Percentiles rank a stretch among this genome's conserved stretches.
Evolutionary conservation across 2,113 vertebrate species (phyloP).

Genomic region (Triplophysa tibetana): DNA sequence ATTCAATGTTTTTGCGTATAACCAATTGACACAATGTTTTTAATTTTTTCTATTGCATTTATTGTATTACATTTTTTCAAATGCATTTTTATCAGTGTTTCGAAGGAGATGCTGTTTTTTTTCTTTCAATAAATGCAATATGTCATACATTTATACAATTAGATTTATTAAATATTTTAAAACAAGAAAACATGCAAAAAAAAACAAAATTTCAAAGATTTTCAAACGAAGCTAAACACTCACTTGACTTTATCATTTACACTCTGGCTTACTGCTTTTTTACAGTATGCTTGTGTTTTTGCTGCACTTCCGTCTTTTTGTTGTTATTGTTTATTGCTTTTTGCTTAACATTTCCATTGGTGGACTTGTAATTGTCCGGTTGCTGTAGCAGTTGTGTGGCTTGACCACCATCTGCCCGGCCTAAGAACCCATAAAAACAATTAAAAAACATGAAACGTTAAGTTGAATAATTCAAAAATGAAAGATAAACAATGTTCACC

Average conservation of each 20-base stretch:
- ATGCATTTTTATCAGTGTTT: too few relatives aligned
- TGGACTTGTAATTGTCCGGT: slow-evolving; percentile 41
- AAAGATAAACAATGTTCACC: slow-evolving; percentile 54
- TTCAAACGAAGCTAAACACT: too few relatives aligned
- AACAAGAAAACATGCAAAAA: not conserved
- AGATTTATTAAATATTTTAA: too few relatives aligned
- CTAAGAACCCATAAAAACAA: slow-evolving; percentile 14
- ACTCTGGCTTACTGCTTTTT: slow-evolving; percentile 1
- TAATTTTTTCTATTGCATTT: too few relatives aligned
- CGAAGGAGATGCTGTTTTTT: too few relatives aligned
- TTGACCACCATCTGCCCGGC: slow-evolving; percentile 6
- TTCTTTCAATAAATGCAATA: too few relatives aligned
- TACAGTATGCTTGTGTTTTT: slow-evolving; percentile 18
- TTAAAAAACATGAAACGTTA: not conserved
- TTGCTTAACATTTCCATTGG: slow-evolving; percentile 25
- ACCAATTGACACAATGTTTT: too few relatives aligned
- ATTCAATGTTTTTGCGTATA: too few relatives aligned
- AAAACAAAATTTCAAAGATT: too few relatives aligned
- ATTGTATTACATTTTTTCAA: too few relatives aligned
- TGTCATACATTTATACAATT: too few relatives aligned
- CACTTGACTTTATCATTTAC: not conserved
- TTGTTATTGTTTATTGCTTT: slow-evolving; percentile 27
- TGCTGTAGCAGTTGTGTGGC: slow-evolving; percentile 38
- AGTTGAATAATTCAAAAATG: not conserved
- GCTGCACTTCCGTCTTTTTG: slow-evolving; percentile 21